Base-by-base conservation (phyloP, 2,113 vertebrate genomes). In the Globicephala melas region DNA sequence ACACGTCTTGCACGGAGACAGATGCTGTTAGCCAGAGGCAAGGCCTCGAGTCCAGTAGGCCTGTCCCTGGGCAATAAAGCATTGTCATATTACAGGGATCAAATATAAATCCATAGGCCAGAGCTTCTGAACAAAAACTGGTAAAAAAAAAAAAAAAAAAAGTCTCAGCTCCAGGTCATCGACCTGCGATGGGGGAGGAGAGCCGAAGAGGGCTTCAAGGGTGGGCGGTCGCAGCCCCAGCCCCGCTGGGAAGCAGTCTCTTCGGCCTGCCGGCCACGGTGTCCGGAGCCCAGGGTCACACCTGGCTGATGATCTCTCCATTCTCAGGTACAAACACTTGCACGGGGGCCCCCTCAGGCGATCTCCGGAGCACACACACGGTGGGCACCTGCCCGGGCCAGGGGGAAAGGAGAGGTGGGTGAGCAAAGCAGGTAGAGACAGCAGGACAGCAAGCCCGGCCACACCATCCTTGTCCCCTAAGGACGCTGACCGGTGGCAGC, bases 261-360 rank as follows among this genome's bases (percentile, higher is more conserved):
- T 92, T 53, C n/a, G 9, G 82, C 1, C 3, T 20, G n/a, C 10
- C 4, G 2, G 58, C 18, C 1, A 6, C 26, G 62, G 88, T 41
- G 8, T 53, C 9, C 8, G 4, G 63, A 26, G 8, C 25, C 17
- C 17, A 17, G 38, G 91, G 86, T 96, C 98, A 99, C 97, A 99
- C 99, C 97, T 99, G 99, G 98, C 99, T 99, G 95, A 99, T 98
- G 71, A 99, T 99, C 95, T 99, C 99, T 13, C 98, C 98, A 0
- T 99, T 99, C 84, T 99, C 98, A 3, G 99, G 99, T 2, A 99
- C 98, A 31, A 99, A 99, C 98, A 99, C 99, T 98, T 99, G 99
- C 95, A 99, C 79, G 0, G 99, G 99, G 12, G 98, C 99, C 87
- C 99, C 99, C 10, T 99, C 99, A 0, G 98, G 97, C 6, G 99